Evolutionary conservation across 2,888 invertebrate genomes (phyloP), one percentile per base, ranked within the genome.

Genomic region (Phanerotoma sp.): DNA sequence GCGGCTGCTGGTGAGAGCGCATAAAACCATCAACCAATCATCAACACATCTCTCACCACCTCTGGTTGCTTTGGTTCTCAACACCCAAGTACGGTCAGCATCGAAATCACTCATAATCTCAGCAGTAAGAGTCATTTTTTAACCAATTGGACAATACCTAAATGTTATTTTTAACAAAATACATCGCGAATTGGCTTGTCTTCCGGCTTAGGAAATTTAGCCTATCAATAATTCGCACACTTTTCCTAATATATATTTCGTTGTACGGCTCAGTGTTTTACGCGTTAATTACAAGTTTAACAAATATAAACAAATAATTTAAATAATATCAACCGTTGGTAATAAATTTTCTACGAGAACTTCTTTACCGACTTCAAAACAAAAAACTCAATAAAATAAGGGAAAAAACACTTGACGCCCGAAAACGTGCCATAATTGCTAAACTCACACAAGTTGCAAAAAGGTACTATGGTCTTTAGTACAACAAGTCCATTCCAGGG

Each of bases 31-130:
- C n/a, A n/a, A n/a, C n/a, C n/a, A n/a, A n/a, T n/a, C n/a, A n/a
- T n/a, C n/a, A n/a, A n/a, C n/a, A n/a, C n/a, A n/a, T n/a, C n/a
- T n/a, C n/a, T n/a, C n/a, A n/a, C n/a, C n/a, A 42, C 22, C 32
- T 42, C 32, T 22, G 28, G 22, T 32, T 40, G 33, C 7, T 35
- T 22, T 38, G 7, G 20, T 18, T 33, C n/a, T 18, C 48, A 47
- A 67, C 71, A 75, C 68, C 70, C 76, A 75, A 76, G 73, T 66
- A 73, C 58, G 75, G 77, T 76, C 75, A 66, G 65, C 60, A 51
- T 64, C 70, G 65, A 63, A 69, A 70, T 69, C 66, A 69, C 74
- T 72, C 69, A 57, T 57, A 70, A 73, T 77, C 77, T 77, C 77
- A 77, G 77, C 70, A 72, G 70, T 68, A 67, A 33, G 10, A 7